Evolutionary conservation across 2,797 vertebrate genomes (phyloP).

Genomic region (Lepilemur ruficaudatus): DNA sequence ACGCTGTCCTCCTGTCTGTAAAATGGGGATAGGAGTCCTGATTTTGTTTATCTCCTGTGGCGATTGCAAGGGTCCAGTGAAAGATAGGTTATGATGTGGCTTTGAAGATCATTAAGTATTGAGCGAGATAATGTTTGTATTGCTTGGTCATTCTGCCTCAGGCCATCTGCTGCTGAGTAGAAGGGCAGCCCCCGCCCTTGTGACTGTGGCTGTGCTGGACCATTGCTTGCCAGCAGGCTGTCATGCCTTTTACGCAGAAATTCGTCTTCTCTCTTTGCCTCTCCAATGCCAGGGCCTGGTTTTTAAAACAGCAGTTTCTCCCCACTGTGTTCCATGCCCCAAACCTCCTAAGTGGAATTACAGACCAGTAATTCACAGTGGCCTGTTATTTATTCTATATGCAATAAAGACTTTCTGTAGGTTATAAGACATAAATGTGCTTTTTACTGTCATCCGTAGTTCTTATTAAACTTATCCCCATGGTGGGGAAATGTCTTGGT

Average conservation of each 20-base stretch:
- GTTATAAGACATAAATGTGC: neutral
- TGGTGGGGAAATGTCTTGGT: slow-evolving; percentile 44
- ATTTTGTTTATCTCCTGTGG: neutral
- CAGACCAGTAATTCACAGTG: slow-evolving; percentile 54
- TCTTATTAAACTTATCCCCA: slow-evolving; percentile 21
- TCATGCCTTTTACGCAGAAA: neutral
- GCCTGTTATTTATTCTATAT: slow-evolving; percentile 62
- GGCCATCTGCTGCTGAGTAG: neutral
- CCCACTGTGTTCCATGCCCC: slow-evolving; percentile 4
- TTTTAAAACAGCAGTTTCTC: slow-evolving; percentile 62
- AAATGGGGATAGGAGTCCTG: neutral
- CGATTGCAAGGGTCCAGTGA: neutral
- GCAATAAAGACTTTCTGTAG: slow-evolving; percentile 55
- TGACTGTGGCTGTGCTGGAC: neutral
- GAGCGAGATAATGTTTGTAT: neutral
- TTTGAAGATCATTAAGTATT: slow-evolving; percentile 12
- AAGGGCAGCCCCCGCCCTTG: neutral
- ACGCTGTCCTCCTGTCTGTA: neutral
- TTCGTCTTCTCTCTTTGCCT: neutral
- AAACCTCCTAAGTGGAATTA: neutral
- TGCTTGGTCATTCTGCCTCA: slow-evolving; percentile 9
- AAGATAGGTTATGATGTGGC: neutral
- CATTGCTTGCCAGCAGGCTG: slow-evolving; percentile 54
- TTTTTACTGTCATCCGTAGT: slow-evolving; percentile 60
- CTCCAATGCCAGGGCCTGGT: neutral